Evolutionary conservation across 2,113 vertebrate species (phyloP).

Genomic region (Oxyura jamaicensis): DNA sequence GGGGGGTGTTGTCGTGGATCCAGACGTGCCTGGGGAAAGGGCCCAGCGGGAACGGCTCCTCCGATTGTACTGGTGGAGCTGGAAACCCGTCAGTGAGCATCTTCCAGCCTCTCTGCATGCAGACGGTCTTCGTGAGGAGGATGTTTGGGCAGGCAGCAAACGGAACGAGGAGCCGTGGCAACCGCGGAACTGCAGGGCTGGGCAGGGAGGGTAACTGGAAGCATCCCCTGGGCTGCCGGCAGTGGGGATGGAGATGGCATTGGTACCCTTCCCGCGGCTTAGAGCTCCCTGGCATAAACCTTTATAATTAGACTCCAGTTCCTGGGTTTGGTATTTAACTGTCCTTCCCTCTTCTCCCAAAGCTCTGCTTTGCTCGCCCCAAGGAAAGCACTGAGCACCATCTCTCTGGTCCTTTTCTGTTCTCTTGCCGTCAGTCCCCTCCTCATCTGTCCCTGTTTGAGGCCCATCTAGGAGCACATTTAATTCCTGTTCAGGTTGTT

Average conservation of each 20-base stretch:
- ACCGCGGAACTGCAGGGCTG: slow-evolving; percentile 51
- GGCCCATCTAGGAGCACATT: not conserved
- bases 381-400: rapidly evolving
- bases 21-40: slow-evolving; percentile 84
- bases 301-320: not conserved
- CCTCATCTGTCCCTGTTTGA: not conserved
- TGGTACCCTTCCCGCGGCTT: rapidly evolving
- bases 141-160: not conserved
- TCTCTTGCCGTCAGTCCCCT: not conserved
- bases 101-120: not conserved
- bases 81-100: slow-evolving; percentile 43
- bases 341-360: not conserved
- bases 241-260: not conserved
- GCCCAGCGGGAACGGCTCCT: slow-evolving; percentile 62
- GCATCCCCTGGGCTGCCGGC: not conserved
- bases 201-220: slow-evolving; percentile 24
- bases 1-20: slow-evolving; percentile 79
- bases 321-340: rapidly evolving
- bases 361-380: rapidly evolving
- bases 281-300: no score
- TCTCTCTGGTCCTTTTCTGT: not conserved
- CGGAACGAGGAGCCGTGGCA: slow-evolving; percentile 65
- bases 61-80: not conserved
- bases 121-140: not conserved
- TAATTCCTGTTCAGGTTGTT: not conserved